Evolutionary conservation across 2,113 vertebrate genomes (phyloP).

Genomic region (Petrocephalus zakoni): DNA sequence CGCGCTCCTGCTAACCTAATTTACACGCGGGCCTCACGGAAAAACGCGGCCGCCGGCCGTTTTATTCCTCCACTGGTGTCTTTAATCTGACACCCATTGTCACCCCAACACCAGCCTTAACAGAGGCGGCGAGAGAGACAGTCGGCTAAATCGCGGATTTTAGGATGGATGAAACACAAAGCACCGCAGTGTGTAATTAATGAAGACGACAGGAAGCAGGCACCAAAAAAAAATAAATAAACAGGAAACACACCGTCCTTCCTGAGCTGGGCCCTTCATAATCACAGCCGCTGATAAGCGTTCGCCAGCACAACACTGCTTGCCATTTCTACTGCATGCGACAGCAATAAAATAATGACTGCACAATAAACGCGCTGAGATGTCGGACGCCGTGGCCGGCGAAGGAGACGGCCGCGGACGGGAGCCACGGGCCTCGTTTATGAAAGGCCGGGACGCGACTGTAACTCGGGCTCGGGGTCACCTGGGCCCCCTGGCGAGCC

Average conservation of each 20-base stretch:
- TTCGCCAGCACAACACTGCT: not conserved
- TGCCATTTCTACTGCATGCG: not conserved
- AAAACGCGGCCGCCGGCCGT: not conserved
- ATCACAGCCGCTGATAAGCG: not conserved
- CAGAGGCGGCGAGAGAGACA: not conserved
- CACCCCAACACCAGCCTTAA: not conserved
- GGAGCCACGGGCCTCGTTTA: not conserved
- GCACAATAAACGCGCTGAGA: not conserved
- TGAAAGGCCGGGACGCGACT: not conserved
- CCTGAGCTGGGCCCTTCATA: not conserved
- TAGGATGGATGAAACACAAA: not conserved
- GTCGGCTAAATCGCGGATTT: not conserved
- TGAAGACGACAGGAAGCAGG: not conserved
- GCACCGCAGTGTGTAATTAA: not conserved
- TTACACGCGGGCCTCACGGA: conserved; percentile 55
- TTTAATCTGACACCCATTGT: not conserved
- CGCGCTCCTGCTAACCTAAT: conserved; percentile 69
- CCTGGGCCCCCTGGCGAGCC: not conserved
- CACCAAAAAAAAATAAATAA: not conserved
- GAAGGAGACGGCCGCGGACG: not conserved
- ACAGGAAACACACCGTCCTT: not conserved
- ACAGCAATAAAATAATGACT: not conserved
- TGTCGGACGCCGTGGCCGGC: not conserved
- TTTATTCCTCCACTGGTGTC: not conserved
- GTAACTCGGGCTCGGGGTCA: not conserved